Percentiles rank a stretch among this genome's conserved stretches.
Conservation (phyloP, 1,140 invertebrate species). For the Planococcus citri region DNA sequence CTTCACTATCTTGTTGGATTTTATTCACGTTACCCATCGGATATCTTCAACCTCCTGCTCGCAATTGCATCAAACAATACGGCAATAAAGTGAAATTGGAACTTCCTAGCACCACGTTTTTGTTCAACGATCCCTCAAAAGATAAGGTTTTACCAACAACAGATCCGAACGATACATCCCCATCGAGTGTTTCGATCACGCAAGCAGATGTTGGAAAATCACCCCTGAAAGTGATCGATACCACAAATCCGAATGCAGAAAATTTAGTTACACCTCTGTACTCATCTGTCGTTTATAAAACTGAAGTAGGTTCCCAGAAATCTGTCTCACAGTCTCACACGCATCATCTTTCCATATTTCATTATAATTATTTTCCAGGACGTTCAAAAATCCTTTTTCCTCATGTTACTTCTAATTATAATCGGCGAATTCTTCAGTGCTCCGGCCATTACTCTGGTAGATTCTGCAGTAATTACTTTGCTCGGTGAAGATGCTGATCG, state of each 20-base stretch:
- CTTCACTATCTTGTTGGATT: conserved; percentile 86
- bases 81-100: conserved; percentile 40
- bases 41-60: conserved; percentile 84
- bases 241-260: conserved; percentile 57
- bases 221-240: conserved; percentile 63
- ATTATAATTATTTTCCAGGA: conserved; percentile 42
- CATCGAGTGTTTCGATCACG: neutral
- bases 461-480: conserved; percentile 81
- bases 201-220: conserved; percentile 41
- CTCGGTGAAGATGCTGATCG: conserved; percentile 83
- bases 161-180: neutral
- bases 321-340: neutral
- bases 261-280: conserved; percentile 83
- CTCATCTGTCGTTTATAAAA: conserved; percentile 79
- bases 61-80: conserved; percentile 71
- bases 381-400: conserved; percentile 92
- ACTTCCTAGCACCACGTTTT: conserved; percentile 33
- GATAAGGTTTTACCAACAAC: neutral
- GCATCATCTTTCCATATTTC: too few relatives aligned
- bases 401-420: conserved; percentile 78
- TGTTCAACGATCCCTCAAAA: conserved; percentile 26
- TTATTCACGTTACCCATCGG: conserved; percentile 91
- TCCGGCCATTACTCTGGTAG: conserved; percentile 92
- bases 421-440: conserved; percentile 96
- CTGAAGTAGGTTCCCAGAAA: conserved; percentile 36